phyloP scores from a whole-genome alignment of 2,888 invertebrate genomes.

The Drosophila tanythrix region DNA sequence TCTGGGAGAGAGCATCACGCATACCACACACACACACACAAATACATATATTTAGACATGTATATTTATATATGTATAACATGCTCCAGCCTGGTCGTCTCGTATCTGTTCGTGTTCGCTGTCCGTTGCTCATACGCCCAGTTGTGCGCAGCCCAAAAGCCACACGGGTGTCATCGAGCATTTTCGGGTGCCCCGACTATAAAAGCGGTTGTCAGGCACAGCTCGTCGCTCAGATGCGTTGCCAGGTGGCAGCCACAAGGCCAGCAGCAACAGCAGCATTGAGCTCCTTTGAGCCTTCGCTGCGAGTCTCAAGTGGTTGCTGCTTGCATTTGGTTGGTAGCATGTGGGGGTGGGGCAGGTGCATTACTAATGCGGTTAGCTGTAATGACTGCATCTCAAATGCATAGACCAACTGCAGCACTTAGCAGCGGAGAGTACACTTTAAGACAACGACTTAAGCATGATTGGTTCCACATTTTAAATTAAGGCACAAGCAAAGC shows the following conservation, averaged over 20 bases:
- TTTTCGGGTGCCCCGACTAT: constrained; percentile 50
- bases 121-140: constrained; percentile 71
- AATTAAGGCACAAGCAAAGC: not conserved
- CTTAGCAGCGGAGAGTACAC: constrained; percentile 39
- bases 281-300: constrained; percentile 33
- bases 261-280: constrained; percentile 28
- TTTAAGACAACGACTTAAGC: constrained; percentile 13
- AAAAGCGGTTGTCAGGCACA: constrained; percentile 76
- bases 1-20: constrained; percentile 60
- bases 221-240: constrained; percentile 70
- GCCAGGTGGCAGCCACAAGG: constrained; percentile 70
- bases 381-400: constrained; percentile 59
- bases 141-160: constrained; percentile 71
- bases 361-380: constrained; percentile 58
- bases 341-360: not conserved
- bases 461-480: constrained; percentile 25
- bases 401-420: constrained; percentile 59
- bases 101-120: constrained; percentile 33
- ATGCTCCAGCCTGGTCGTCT: not conserved
- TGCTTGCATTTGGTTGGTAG: constrained; percentile 40
- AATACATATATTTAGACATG: not conserved
- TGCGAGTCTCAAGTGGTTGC: constrained; percentile 60
- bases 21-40: constrained; percentile 11
- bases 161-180: constrained; percentile 30
- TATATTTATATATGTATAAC: not conserved